A percentile compares a stretch with the other conserved stretches of the same genome.
Evolutionary conservation across 2,113 vertebrate species (phyloP).

Genomic region (Tamias sibiricus): DNA sequence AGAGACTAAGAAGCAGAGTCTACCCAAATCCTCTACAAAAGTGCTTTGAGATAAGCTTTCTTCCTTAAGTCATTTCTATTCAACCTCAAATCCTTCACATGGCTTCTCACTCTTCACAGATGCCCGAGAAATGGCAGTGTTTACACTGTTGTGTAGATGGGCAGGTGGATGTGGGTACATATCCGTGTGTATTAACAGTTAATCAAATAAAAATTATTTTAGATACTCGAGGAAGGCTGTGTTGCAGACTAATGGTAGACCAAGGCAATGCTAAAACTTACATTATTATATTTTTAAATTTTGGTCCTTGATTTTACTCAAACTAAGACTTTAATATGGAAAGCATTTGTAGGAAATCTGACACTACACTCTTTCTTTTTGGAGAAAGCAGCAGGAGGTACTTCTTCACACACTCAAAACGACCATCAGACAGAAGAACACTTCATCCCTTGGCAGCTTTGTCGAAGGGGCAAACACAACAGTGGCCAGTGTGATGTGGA

Average conservation of each 20-base stretch:
- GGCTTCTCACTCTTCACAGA: not conserved
- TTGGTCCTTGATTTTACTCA: constrained; percentile 35
- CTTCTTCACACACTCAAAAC: not conserved
- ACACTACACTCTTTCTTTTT: not conserved
- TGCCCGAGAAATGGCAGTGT: not conserved
- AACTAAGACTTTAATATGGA: constrained; percentile 20
- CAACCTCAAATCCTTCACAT: not conserved
- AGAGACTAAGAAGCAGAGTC: not conserved
- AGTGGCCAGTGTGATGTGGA: not conserved
- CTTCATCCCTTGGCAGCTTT: not conserved
- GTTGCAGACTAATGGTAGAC: not conserved
- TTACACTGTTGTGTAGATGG: not conserved
- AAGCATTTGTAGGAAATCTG: not conserved
- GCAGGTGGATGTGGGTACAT: accelerated
- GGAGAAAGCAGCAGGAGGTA: not conserved
- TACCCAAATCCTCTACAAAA: not conserved
- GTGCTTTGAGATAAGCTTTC: not conserved
- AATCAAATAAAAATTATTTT: not conserved
- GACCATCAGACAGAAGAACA: not conserved
- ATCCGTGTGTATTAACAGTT: not conserved
- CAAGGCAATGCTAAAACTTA: not conserved
- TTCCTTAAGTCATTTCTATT: not conserved
- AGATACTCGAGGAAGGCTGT: not conserved
- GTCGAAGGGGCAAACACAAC: not conserved
- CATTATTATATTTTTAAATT: not conserved